Evolutionary conservation across 2,113 vertebrate species (phyloP), one percentile per base, ranked within the genome.

Genomic region (Ginglymostoma cirratum): DNA sequence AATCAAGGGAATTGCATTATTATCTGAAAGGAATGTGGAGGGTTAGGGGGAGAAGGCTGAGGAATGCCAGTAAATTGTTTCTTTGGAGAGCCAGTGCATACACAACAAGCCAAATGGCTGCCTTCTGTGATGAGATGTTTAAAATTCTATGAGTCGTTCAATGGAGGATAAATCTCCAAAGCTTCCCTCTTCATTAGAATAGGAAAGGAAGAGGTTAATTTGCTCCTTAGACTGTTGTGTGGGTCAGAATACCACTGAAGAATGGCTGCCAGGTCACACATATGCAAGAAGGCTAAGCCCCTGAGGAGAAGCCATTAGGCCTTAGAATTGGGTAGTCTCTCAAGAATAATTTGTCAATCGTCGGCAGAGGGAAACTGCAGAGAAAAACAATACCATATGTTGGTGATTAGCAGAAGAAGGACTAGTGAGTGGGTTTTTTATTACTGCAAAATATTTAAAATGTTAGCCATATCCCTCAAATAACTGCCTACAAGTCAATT

Each of bases 321-420:
- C 42, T 48, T 24, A 95, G 24, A 95, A 72, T 95, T 72, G 67
- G 72, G 45, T 52, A 72, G 94, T 72, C 94, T 48, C 94, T 95
- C 67, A 70, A 95, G 94, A 95, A 72, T 72, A 95, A 95, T 95
- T 95, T 95, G 67, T 95, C 94, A 95, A 95, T 72, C 27, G 42
- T 48, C 76, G 69, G 69, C 94, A 95, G 94, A 72, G 94, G 24
- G 10, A 52, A 48, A 72, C 67, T 48, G 67, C 23, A 2, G 94
- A 72, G 94, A 72, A 95, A 95, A 95, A 52, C 67, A 95, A 95
- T 48, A 95, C 67, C 94, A 95, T 95, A 69, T 95, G 94, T 95
- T 38, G 94, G 67, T 72, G 94, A 95, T 95, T 95, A 95, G 94
- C 67, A 24, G 3, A 72, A 52, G 69, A 48, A 95, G 42, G 94